Conservation (phyloP, 2,797 vertebrate species). For the Florisuga fusca region DNA sequence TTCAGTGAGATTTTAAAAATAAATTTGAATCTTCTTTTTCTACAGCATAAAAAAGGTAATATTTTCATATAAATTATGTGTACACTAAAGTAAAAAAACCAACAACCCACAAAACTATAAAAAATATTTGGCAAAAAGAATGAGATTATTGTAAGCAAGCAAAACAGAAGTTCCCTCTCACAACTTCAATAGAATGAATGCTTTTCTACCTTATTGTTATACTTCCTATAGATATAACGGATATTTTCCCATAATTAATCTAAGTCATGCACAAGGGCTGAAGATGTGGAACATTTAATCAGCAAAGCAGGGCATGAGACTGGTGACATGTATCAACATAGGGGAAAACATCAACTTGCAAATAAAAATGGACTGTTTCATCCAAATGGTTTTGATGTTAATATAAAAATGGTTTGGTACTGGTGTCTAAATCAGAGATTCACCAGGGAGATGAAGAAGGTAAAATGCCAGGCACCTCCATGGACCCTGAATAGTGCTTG, state of each 20-base stretch:
- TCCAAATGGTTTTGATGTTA: not conserved
- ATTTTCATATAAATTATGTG: conserved; percentile 2
- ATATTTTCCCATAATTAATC: not conserved
- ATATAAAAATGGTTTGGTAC: not conserved
- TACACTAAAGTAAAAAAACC: not conserved
- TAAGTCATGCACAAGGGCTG: not conserved
- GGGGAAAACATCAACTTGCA: not conserved
- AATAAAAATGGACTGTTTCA: not conserved
- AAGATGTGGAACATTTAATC: not conserved
- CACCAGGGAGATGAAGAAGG: not conserved
- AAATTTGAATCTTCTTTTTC: not conserved
- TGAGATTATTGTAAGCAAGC: not conserved
- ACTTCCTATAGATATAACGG: not conserved
- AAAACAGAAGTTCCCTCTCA: not conserved
- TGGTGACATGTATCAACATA: not conserved
- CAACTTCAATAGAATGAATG: not conserved
- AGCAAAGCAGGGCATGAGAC: not conserved
- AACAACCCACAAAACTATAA: accelerated
- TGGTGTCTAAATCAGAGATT: not conserved
- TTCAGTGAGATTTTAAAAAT: conserved; percentile 3
- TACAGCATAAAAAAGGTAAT: not conserved
- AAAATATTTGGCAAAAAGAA: not conserved
- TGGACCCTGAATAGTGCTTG: not conserved
- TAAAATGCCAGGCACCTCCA: not conserved
- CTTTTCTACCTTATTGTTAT: not conserved